phyloP scores from a whole-genome alignment of 2,113 vertebrate genomes.

The Vidua chalybeata region DNA sequence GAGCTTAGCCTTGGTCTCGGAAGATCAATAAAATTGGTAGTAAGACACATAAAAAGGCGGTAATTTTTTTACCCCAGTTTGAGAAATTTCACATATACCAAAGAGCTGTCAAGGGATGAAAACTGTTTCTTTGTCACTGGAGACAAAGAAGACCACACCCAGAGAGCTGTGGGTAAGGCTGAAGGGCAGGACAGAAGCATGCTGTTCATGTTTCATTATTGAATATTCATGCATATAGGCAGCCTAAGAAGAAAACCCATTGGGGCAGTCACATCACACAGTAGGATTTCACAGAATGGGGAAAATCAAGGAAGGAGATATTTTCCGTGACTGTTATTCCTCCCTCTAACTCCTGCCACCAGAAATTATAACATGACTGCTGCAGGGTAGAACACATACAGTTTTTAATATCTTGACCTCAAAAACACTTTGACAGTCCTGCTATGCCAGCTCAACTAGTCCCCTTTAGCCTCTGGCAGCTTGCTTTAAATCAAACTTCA shows the following conservation, averaged over 20 bases:
- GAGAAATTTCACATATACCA: neutral
- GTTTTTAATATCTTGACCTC: neutral
- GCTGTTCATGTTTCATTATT: neutral
- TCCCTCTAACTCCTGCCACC: neutral
- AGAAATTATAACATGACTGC: neutral
- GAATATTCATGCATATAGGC: constrained; percentile 76
- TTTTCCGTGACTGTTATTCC: neutral
- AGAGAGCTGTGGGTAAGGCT: neutral
- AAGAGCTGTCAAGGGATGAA: constrained; percentile 12
- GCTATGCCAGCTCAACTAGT: neutral
- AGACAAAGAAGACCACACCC: too few species aligned
- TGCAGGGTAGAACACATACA: neutral
- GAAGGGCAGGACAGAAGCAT: constrained; percentile 28
- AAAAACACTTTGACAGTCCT: neutral
- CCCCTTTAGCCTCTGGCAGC: neutral
- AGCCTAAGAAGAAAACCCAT: neutral
- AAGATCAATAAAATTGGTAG: neutral
- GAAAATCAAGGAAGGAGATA: neutral
- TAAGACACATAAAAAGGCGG: neutral
- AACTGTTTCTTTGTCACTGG: neutral
- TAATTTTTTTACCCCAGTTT: neutral
- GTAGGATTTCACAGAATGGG: neutral
- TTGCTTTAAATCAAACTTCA: neutral
- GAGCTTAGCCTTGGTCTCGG: neutral
- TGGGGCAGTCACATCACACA: neutral